phyloP scores from a whole-genome alignment of 2,888 invertebrate species.

The Agonum fuliginosum region DNA sequence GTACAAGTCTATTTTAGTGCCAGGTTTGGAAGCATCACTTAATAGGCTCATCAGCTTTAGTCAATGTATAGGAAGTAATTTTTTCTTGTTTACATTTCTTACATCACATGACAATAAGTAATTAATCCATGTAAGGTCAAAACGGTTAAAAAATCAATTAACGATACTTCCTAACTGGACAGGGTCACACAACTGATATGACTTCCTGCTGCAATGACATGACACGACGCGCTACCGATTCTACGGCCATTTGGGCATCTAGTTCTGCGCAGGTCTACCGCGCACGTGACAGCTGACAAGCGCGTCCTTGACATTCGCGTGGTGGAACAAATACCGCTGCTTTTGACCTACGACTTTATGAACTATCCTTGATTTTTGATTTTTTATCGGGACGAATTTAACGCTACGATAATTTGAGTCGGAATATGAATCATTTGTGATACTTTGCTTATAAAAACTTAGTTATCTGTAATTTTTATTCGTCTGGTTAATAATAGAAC shows the following conservation, averaged over 20 bases:
- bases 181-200: slow-evolving; percentile 45
- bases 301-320: slow-evolving; percentile 47
- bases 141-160: slow-evolving; percentile 49
- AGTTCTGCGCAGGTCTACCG: no score
- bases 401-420: background rate
- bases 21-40: no score
- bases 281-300: slow-evolving; percentile 12
- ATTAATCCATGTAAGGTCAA: slow-evolving; percentile 42
- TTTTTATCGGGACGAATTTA: background rate
- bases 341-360: slow-evolving; percentile 24
- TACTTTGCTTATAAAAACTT: background rate
- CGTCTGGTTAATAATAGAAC: no score
- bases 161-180: slow-evolving; percentile 42
- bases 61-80: slow-evolving; percentile 8
- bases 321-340: background rate
- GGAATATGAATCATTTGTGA: background rate
- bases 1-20: no score
- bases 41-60: no score
- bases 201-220: slow-evolving; percentile 44
- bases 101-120: slow-evolving; percentile 39
- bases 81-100: slow-evolving; percentile 23
- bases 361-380: slow-evolving; percentile 24
- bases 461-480: background rate
- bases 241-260: background rate
- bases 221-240: background rate